Percentiles rank a stretch among this genome's conserved stretches.
Evolutionary conservation across 2,888 invertebrate species (phyloP).

Genomic region (Tridacna crocea): DNA sequence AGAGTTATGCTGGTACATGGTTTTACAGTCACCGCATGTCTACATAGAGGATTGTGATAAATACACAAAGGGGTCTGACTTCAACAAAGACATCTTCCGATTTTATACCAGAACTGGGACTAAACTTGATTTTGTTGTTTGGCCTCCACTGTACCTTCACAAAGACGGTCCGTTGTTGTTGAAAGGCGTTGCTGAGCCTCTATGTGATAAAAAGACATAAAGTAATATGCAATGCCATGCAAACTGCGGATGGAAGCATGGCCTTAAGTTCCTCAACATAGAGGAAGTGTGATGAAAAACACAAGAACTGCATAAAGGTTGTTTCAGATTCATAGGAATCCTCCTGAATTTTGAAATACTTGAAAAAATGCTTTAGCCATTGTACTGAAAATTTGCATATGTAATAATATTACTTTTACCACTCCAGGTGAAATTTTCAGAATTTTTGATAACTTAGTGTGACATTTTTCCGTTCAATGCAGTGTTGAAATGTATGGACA

Average conservation of each 20-base stretch:
- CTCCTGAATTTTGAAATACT: too few relatives aligned
- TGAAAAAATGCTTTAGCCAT: too few relatives aligned
- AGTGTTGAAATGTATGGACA: too few relatives aligned
- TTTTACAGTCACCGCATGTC: constrained; percentile 41
- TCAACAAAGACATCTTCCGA: constrained; percentile 41
- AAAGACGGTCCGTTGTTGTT: constrained; percentile 24
- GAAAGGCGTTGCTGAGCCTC: constrained; percentile 37
- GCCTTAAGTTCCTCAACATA: background rate
- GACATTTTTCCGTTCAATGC: too few relatives aligned
- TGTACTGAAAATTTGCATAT: too few relatives aligned
- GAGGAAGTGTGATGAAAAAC: background rate
- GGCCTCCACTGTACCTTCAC: constrained; percentile 41
- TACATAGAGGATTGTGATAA: too few relatives aligned
- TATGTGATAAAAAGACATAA: background rate
- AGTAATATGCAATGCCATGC: background rate
- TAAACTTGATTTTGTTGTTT: constrained; percentile 44
- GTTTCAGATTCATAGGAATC: too few relatives aligned
- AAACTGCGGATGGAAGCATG: background rate
- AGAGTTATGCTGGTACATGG: constrained; percentile 54
- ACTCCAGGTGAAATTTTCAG: too few relatives aligned
- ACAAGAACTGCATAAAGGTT: too few relatives aligned
- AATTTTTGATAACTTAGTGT: too few relatives aligned
- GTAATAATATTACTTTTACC: too few relatives aligned
- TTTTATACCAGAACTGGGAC: constrained; percentile 36
- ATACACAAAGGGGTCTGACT: constrained; percentile 29